Base-by-base conservation (phyloP, 2,797 vertebrate species). In the Lagodon rhomboides region DNA sequence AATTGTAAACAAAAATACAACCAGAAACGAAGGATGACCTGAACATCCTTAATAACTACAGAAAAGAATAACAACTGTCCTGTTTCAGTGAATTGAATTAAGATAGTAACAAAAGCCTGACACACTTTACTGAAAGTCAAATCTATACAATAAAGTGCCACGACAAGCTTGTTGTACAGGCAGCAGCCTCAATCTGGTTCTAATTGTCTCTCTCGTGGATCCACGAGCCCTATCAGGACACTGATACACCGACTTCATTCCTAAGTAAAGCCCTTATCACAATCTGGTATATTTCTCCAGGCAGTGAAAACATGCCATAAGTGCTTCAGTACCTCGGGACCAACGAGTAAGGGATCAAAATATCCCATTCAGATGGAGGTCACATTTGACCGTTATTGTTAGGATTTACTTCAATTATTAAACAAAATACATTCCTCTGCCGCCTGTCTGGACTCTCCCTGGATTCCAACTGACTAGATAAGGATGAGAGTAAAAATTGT, bases 361-460 rank as follows among this genome's bases (percentile, higher is more conserved):
- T 90, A 93, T 85, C 86, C 71, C 78, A 82, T 84, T 92, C 82
- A 93, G 92, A 94, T 85, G 12, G 78, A 68, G 90, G 90, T 91
- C 90, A 86, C 82, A 87, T 93, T 92, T 92, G 85, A 68, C 55
- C 53, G 75, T 92, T 92, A 91, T 92, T 91, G 38, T 87, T 82
- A 87, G 90, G 92, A 93, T 94, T 94, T 92, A 75, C 89, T 91
- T 93, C 77, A 93, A 95, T 95, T 93, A 93, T 88, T 75, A 87
- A 81, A 88, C 83, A 93, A 92, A 94, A 94, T 80, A 94, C 92
- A 95, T 94, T 95, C 92, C 93, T 94, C 54, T 0, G 16, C 60
- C 25, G 77, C 58, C 90, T 82, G 86, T 89, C 87, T 84, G 80
- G 83, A 85, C 49, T 75, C 85, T 90, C 63, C 11, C 73, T 60